Base-by-base conservation (phyloP, 2,888 invertebrate species). In the Marronus borbonicus region DNA sequence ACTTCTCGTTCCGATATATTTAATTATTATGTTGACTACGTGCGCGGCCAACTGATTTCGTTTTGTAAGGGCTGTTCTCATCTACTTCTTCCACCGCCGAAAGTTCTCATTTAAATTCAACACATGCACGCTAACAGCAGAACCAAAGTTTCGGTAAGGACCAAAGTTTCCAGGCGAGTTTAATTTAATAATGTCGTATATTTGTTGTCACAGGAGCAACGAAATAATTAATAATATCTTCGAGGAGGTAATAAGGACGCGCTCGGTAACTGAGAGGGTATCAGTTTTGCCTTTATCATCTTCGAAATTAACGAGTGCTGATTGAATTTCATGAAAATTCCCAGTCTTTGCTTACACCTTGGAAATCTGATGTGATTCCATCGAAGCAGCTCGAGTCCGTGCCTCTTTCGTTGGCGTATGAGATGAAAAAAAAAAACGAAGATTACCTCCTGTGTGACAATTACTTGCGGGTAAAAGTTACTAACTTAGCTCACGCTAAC, bases 151-250 rank as follows among this genome's bases (percentile, higher is more conserved):
- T 65, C 72, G 55, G 55, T 55, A 76, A 76, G 68, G 76, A 76
- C 76, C 68, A 55, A 76, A 66, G 39, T 76, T 76, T 76, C 76
- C 66, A 36, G 66, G 58, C 44, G 58, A 68, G 39, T 76, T 55
- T 76, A 76, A 76, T 76, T 76, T 68, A 76, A 76, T 76, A 76
- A 76, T 55, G 58, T 58, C 76, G 76, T 68, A 76, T 65, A 76
- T 76, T 76, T 76, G 76, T 76, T 76, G 76, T 66, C 68, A 58
- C 66, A 65, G 68, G 68, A 31, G 55, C 52, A 20, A 44, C 65
- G 58, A 66, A 58, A 76, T 76, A 76, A 76, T 76, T 76, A 76
- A 76, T 76, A 72, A 72, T 72, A 58, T 72, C 72, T 58, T 72
- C 39, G n/a, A 20, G 72, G 58, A 58, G 17, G 72, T 72, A 72